phyloP scores from a whole-genome alignment of 2,113 vertebrate species.

The Orientallactaga bullata region DNA sequence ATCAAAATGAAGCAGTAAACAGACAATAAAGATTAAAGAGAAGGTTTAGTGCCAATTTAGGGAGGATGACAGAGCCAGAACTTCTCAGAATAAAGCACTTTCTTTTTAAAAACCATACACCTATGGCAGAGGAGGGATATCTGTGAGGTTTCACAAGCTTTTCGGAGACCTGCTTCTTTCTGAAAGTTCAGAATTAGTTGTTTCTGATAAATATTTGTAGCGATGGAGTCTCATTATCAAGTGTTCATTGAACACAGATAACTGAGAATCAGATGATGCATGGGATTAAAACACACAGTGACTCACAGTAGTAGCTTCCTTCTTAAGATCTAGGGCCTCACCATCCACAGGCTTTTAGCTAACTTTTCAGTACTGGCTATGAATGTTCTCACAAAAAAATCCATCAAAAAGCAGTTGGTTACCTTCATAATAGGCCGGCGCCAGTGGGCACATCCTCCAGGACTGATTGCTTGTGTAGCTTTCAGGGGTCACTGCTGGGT shows the following conservation, averaged over 20 bases:
- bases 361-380: no score
- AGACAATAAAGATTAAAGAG: neutral
- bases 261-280: neutral
- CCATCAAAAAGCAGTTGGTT: no score
- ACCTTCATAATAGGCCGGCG: no score
- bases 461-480: no score
- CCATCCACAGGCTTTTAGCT: no score
- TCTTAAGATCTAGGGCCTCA: no score
- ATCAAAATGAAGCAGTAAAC: neutral
- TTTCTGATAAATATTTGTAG: neutral
- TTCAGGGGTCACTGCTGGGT: no score
- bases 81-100: neutral
- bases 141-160: neutral
- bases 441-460: no score
- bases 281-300: neutral
- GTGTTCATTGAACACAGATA: neutral
- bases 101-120: neutral
- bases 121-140: neutral
- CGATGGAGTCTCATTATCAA: neutral
- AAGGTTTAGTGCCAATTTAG: neutral
- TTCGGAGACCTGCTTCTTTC: neutral
- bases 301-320: no score
- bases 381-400: no score
- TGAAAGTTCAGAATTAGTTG: constrained; percentile 2
- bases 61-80: neutral